Percentiles rank a stretch among this genome's conserved stretches.
Conservation (phyloP, 35 echinoderm and acorn worm genomes). For the Diadema setosum region DNA sequence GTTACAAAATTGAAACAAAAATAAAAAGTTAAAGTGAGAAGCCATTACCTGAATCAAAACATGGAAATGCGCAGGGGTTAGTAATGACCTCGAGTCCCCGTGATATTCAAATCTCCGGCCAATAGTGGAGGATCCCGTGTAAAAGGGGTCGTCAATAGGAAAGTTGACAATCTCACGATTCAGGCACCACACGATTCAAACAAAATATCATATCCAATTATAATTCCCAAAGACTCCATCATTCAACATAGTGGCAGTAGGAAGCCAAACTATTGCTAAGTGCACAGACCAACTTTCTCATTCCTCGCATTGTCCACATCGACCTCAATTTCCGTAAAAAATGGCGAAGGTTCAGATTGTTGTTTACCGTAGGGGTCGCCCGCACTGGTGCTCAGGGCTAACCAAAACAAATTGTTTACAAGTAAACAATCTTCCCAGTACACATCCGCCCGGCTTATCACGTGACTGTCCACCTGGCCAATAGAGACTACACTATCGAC, state of each 20-base stretch:
- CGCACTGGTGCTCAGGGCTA: constrained; percentile 89
- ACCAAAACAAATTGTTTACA: constrained; percentile 99
- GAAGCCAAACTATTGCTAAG: neutral
- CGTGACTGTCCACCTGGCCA: constrained; percentile 97
- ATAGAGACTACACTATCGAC: constrained; percentile 35
- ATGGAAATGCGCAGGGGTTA: neutral
- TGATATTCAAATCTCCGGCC: constrained; percentile 34
- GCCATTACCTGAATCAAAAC: constrained; percentile 2
- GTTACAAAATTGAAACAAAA: neutral
- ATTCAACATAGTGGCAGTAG: neutral
- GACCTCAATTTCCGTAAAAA: constrained; percentile 95
- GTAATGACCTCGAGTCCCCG: constrained; percentile 16
- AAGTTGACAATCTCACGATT: constrained; percentile 11
- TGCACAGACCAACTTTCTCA: neutral
- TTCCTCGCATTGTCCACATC: constrained; percentile 61
- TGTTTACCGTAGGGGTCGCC: constrained; percentile 99
- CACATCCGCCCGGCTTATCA: constrained; percentile 88
- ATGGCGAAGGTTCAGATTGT: constrained; percentile 96
- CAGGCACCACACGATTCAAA: neutral
- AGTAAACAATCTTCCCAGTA: constrained; percentile 95
- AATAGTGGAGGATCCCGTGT: constrained; percentile 15
- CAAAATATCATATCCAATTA: neutral
- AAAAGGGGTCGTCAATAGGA: constrained; percentile 19
- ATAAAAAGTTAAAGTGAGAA: neutral
- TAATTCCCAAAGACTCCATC: neutral